Percentiles rank a stretch among this genome's conserved stretches.
Conservation (phyloP, 2,888 invertebrate species). For the Pseudanteris insignis region DNA sequence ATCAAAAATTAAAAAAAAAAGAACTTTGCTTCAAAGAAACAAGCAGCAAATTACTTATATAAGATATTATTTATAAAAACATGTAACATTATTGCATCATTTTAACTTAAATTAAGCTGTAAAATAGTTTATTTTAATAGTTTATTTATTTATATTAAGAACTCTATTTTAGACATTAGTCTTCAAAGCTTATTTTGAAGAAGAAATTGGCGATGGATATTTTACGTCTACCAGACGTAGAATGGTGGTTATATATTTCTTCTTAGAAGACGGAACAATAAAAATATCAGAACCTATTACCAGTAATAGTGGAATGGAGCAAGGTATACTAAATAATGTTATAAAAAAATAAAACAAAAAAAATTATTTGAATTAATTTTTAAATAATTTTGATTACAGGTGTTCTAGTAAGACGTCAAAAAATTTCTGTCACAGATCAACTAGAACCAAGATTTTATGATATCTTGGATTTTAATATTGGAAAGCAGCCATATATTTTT, state of each 20-base stretch:
- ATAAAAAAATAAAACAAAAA: too few relatives aligned
- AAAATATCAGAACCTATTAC: slow-evolving; percentile 85
- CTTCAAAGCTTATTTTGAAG: slow-evolving; percentile 83
- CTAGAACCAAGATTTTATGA: slow-evolving; percentile 81
- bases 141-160: slow-evolving; percentile 1
- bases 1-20: too few relatives aligned
- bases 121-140: background rate
- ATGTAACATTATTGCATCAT: background rate
- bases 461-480: slow-evolving; percentile 87
- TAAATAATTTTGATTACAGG: slow-evolving; percentile 72
- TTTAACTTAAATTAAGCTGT: background rate
- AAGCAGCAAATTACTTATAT: too few relatives aligned
- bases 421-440: slow-evolving; percentile 80
- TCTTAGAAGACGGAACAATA: slow-evolving; percentile 90
- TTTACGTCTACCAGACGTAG: slow-evolving; percentile 75
- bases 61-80: background rate
- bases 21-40: too few relatives aligned
- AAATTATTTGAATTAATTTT: slow-evolving; percentile 3
- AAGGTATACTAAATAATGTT: too few relatives aligned
- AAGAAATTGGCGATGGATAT: slow-evolving; percentile 76
- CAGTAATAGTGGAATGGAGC: slow-evolving; percentile 85
- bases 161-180: slow-evolving; percentile 75
- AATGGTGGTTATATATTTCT: slow-evolving; percentile 85
- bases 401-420: slow-evolving; percentile 82
- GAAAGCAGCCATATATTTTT: slow-evolving; percentile 80